Conservation (phyloP, 2,888 invertebrate species). For the Cyclophora albipunctata region DNA sequence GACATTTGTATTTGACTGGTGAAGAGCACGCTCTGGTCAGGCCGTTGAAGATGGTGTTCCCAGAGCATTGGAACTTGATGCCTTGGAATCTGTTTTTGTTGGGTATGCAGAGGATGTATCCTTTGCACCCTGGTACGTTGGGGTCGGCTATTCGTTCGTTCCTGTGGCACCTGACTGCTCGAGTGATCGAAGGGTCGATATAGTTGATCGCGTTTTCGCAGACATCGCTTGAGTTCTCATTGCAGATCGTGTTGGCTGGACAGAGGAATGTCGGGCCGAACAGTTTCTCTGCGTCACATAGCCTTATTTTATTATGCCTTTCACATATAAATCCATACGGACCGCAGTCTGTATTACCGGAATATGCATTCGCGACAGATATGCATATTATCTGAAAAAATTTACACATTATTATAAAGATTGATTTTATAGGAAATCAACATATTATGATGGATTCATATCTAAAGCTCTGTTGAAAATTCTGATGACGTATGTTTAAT, state of each 20-base stretch:
- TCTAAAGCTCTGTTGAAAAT: too few species aligned
- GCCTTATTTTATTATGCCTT: constrained; percentile 39
- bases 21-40: constrained; percentile 56
- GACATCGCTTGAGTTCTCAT: constrained; percentile 59
- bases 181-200: constrained; percentile 47
- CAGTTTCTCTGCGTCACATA: constrained; percentile 51
- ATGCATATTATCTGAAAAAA: constrained; percentile 24
- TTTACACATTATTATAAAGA: neutral
- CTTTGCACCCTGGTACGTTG: constrained; percentile 59
- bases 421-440: neutral
- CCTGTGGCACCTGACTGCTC: constrained; percentile 45
- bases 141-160: constrained; percentile 63
- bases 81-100: constrained; percentile 62
- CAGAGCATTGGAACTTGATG: constrained; percentile 63
- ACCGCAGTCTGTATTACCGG: constrained; percentile 45
- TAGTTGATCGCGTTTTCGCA: constrained; percentile 53
- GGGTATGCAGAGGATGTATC: constrained; percentile 63
- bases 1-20: constrained; percentile 56
- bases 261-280: constrained; percentile 57
- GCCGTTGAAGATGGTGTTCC: constrained; percentile 60
- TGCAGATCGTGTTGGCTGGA: constrained; percentile 56
- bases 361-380: constrained; percentile 20
- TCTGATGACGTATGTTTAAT: too few species aligned
- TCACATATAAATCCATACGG: constrained; percentile 61
- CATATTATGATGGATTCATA: too few species aligned